Percentiles rank a stretch among this genome's conserved stretches.
These are phyloP conservation scores for Aurelia sp. DNA, from an alignment of 30 jellyfish, hydroid and myxozoan species.

Conservation along the genomic window DNA sequence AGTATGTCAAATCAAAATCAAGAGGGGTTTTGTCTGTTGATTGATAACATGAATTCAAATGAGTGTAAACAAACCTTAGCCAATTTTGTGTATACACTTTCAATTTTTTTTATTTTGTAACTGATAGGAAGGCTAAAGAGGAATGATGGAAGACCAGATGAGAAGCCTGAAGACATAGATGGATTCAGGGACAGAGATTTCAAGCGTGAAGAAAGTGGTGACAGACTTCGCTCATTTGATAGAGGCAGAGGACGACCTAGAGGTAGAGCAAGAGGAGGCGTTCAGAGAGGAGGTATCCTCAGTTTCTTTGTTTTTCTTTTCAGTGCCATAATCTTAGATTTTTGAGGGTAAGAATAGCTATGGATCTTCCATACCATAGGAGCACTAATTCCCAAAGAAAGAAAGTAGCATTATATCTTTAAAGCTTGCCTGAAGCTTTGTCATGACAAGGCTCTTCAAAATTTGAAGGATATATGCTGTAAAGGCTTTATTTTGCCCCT, in stretches of 20 bases:
- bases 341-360: too few species aligned
- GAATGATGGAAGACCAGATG: constrained; percentile 52
- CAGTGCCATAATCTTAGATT: too few species aligned
- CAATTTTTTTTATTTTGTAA: not conserved
- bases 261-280: constrained; percentile 76
- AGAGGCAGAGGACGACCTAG: constrained; percentile 67
- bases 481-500: too few species aligned
- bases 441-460: not conserved
- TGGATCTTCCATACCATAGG: too few species aligned
- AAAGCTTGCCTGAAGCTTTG: not conserved
- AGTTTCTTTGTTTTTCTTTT: not conserved
- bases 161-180: constrained; percentile 32
- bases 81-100: too few species aligned
- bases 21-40: too few species aligned
- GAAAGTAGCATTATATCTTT: not conserved
- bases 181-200: constrained; percentile 14
- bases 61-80: too few species aligned
- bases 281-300: constrained; percentile 51
- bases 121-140: constrained; percentile 42
- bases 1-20: too few species aligned
- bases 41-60: too few species aligned
- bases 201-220: constrained; percentile 14
- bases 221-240: constrained; percentile 21
- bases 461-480: not conserved
- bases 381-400: too few species aligned